These are phyloP conservation scores for Heterodera schachtii DNA, from an alignment of 1,140 invertebrate species.

Conservation along the genomic window DNA sequence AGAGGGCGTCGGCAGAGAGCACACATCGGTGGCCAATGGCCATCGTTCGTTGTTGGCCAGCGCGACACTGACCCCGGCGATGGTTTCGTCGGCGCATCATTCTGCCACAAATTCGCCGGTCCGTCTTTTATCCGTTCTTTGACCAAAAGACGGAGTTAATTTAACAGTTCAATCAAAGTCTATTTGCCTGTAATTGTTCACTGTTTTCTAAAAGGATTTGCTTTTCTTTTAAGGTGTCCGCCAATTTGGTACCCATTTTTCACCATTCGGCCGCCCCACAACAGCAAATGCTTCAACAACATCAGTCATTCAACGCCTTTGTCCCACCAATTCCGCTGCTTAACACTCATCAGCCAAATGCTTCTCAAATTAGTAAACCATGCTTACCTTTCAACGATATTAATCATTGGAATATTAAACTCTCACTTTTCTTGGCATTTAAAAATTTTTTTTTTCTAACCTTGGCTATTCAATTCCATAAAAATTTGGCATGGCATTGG, in stretches of 20 bases:
- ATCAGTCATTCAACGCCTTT: slow-evolving; percentile 10
- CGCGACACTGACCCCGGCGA: slow-evolving; percentile 29
- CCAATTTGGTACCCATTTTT: not conserved
- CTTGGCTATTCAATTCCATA: too few species aligned
- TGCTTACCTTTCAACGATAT: too few species aligned
- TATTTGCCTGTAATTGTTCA: too few species aligned
- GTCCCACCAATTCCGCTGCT: slow-evolving; percentile 11
- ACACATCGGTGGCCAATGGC: not conserved
- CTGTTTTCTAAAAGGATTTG: not conserved
- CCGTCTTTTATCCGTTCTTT: not conserved
- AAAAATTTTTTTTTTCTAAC: too few species aligned
- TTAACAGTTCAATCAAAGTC: too few species aligned
- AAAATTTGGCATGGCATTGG: not conserved
- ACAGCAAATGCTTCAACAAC: not conserved
- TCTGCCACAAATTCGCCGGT: slow-evolving; percentile 16
- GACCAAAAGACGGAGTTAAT: too few species aligned
- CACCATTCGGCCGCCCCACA: slow-evolving; percentile 1
- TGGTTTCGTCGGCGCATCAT: slow-evolving; percentile 17
- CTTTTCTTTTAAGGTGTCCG: slow-evolving; percentile 8
- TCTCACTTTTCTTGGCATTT: too few species aligned
- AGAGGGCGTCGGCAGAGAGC: not conserved
- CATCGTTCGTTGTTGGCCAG: slow-evolving; percentile 29
- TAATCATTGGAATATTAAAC: too few species aligned
- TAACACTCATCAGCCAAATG: not conserved
- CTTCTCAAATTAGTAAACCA: not conserved